Evolutionary conservation across 2,113 vertebrate species (phyloP), one percentile per base, ranked within the genome.

Genomic region (Thryonomys swinderianus): DNA sequence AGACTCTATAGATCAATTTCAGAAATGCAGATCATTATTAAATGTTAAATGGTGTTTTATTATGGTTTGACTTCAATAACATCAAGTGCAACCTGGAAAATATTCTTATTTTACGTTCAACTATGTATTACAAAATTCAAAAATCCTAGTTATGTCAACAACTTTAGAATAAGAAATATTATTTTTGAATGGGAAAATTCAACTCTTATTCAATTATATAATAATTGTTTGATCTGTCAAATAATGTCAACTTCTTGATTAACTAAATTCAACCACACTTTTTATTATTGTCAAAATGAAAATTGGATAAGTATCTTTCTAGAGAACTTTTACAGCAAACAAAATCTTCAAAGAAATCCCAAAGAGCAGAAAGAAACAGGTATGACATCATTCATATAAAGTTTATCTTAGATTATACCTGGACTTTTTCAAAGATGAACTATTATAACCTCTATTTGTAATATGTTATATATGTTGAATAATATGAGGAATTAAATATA

Each of bases 1-100:
- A 96, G 92, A 95, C 79, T 95, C 78, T 85, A 34, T 25, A 13
- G 62, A 73, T 64, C 71, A 96, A 42, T 96, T 96, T 85, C 80
- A 20, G 21, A 96, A 95, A 91, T 78, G 12, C 2, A 67, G 87
- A 59, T 91, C 40, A 30, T 90, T 92, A 88, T 67, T 37, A 93
- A 88, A 96, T 90, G 83, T 40, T 84, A 85, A 74, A 92, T 12
- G 88, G 2, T 16, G 66, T 78, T 82, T 79, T 91, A 59, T 74
- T 32, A 86, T 27, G 80, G 83, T 96, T 94, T 96, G 32, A 97
- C 32, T 81, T 92, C 6, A 92, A 55, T 42, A 40, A 30, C 91
- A 78, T 84, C 62, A 42, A 34, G 11, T 93, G 48, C 0, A 69
- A 83, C 0, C 69, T 93, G 1, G n/a, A 16, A 94, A 95, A 93